Base-by-base conservation (phyloP, 2,113 vertebrate species). In the Ciconia stormi region DNA sequence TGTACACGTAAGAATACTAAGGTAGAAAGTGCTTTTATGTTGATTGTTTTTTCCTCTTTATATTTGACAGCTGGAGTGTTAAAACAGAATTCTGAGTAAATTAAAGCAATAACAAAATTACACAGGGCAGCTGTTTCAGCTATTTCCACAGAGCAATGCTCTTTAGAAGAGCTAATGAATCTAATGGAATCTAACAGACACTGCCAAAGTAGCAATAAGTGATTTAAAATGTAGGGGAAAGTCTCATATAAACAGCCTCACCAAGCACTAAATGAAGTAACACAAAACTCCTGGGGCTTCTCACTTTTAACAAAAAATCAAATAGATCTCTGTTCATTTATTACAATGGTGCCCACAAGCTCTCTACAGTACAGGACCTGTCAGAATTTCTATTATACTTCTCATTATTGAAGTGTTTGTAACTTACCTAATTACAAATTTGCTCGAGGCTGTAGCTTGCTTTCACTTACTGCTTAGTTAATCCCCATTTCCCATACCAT, bases 91-190 rank as follows among this genome's bases (percentile, higher is more conserved):
- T 91, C 82, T 50, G 73, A 97, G 83, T 85, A 97, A 98, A 98
- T 91, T 94, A 95, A 98, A 97, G 89, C 87, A 94, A 97, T 89
- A 97, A 91, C 93, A 95, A 96, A 97, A 98, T 97, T 95, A 97
- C 87, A 96, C 58, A 94, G 87, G 92, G 88, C 85, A 97, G 96
- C 94, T 98, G 94, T 96, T 98, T 90, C 88, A 97, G 91, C 63
- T 81, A 56, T 93, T 97, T 97, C 87, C 89, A 77, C 50, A 82
- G 77, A 97, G 89, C 70, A 89, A 70, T 49, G 82, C 76, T 96
- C 73, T 97, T 97, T 87, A 97, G 95, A 96, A 97, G 89, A 96
- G 67, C 72, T 97, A 98, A 97, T 97, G 94, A 96, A 97, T 97
- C 87, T 98, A 97, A 97, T 96, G 89, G 95, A 97, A 97, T 95